phyloP scores from a whole-genome alignment of 2,888 invertebrate genomes.

The Ectemnius cavifrons region DNA sequence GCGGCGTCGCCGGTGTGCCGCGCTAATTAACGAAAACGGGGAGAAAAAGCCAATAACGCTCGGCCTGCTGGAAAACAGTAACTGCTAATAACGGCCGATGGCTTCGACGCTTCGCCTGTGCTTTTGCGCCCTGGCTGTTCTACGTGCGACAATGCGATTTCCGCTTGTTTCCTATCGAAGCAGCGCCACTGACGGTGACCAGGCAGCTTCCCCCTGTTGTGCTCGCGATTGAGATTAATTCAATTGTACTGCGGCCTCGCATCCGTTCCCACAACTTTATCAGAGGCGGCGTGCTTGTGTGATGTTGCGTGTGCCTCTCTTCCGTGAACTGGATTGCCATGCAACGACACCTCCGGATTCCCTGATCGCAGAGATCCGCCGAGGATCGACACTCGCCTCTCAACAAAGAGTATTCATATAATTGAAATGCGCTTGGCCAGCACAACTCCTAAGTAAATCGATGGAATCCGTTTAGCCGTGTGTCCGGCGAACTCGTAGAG shows the following conservation, averaged over 20 bases:
- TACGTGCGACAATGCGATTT: conserved; percentile 55
- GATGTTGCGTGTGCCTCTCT: conserved; percentile 14
- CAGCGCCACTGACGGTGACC: too few relatives aligned
- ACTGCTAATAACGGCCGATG: conserved; percentile 53
- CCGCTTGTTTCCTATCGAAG: conserved; percentile 54
- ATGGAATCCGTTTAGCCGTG: conserved; percentile 55
- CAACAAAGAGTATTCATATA: conserved; percentile 59
- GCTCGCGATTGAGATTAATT: conserved; percentile 63
- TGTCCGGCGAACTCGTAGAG: conserved; percentile 32
- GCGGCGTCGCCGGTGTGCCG: too few relatives aligned
- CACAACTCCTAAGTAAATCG: conserved; percentile 60
- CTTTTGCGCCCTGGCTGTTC: conserved; percentile 32
- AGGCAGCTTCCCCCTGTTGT: conserved; percentile 27
- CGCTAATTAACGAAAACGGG: not conserved
- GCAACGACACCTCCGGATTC: conserved; percentile 13
- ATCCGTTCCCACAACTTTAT: conserved; percentile 57
- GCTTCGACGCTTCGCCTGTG: conserved; percentile 31
- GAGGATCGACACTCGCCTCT: conserved; percentile 15
- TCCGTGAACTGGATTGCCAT: conserved; percentile 12
- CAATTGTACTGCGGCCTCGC: conserved; percentile 53
- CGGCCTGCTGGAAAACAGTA: conserved; percentile 50
- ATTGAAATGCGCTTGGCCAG: conserved; percentile 56
- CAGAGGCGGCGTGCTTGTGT: conserved; percentile 13
- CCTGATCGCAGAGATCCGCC: too few relatives aligned
- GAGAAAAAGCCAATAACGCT: conserved; percentile 36